Base-by-base conservation (phyloP, 2,888 invertebrate species). In the Drosophila koepferae region DNA sequence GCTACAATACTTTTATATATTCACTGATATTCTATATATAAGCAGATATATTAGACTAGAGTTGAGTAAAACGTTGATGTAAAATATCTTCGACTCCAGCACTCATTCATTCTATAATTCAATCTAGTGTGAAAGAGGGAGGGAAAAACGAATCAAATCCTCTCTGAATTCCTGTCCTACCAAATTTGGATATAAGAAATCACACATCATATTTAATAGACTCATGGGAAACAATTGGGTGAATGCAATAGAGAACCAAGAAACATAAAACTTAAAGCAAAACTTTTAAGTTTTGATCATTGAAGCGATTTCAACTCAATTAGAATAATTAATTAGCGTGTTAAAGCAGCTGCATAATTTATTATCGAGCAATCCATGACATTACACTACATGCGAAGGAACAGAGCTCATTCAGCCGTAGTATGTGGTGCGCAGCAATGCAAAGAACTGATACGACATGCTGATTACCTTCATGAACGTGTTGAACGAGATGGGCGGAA, bases 381-480 rank as follows among this genome's bases (percentile, higher is more conserved):
- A 38, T 28, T 3, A 18, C 20, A 10, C 53, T 20, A 20, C 53
- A 55, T 14, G 20, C 12, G 16, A 41, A 28, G 28, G 6, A 16
- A 9, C 51, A 12, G 0, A 34, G 34, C 12, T 7, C 18, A 7
- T 6, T 69, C 60, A 84, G n/a, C 85, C 87, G n/a, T 79, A 75
- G 55, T 91, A 91, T 0, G 90, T 90, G 4, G 91, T 90, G 14
- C 90, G 83, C 0, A 91, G 76, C 6, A 91, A 72, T 1, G 91
- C 90, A 49, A 90, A 91, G 60, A 91, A 91, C 61, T 91, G 91
- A 63, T 91, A 91, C 2, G 91, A 91, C 90, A 91, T 89, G 74
- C 91, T 91, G 60, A 90, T 91, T 14, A 91, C 91, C 63, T 90
- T 92, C 88, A 89, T 91, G 56, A 91, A 92, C 6, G 91, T 90